These are phyloP conservation scores for Reticulitermes speratus DNA, from an alignment of 1,140 invertebrate genomes.

Conservation along the genomic window DNA sequence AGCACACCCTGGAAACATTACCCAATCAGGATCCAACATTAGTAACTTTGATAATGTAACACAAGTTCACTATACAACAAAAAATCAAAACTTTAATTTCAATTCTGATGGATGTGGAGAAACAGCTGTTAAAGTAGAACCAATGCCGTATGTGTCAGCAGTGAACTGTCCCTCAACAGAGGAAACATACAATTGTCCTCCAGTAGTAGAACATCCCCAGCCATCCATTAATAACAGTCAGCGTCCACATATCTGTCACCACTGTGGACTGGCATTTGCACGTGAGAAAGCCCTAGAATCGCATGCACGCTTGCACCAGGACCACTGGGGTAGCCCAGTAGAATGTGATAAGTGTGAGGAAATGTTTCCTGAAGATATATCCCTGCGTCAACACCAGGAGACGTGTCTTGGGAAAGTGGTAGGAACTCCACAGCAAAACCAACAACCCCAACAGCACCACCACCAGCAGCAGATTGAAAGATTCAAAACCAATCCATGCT, in stretches of 20 bases:
- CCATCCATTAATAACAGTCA: not conserved
- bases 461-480: not conserved
- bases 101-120: slow-evolving; percentile 42
- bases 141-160: slow-evolving; percentile 35
- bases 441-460: too few species aligned
- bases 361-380: slow-evolving; percentile 46
- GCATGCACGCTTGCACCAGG: slow-evolving; percentile 46
- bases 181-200: not conserved
- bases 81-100: slow-evolving; percentile 42
- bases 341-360: slow-evolving; percentile 51
- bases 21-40: too few species aligned
- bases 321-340: slow-evolving; percentile 44
- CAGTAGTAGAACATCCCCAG: slow-evolving; percentile 38
- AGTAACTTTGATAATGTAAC: not conserved
- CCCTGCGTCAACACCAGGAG: slow-evolving; percentile 43
- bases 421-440: not conserved
- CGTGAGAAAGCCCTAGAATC: slow-evolving; percentile 42
- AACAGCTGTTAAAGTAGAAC: slow-evolving; percentile 43
- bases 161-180: not conserved
- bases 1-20: not conserved
- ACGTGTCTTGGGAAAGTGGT: slow-evolving; percentile 46
- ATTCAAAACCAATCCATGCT: not conserved
- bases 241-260: slow-evolving; percentile 38
- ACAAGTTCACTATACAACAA: not conserved
- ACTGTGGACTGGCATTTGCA: slow-evolving; percentile 46